phyloP scores from a whole-genome alignment of 23 tunicate species.

The Trididemnum miniatum region DNA sequence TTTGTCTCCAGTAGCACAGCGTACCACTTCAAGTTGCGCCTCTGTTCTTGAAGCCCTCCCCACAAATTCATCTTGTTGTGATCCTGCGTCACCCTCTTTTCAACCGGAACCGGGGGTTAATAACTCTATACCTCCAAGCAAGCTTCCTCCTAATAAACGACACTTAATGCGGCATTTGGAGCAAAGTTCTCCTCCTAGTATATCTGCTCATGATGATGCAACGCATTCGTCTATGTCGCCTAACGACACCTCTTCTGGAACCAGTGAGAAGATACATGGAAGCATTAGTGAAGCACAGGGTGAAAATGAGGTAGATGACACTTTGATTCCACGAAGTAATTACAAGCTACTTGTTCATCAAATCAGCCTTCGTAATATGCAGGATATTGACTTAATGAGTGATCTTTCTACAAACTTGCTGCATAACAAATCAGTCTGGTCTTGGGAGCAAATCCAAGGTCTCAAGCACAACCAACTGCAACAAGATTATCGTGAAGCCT shows the following conservation, averaged over 20 bases:
- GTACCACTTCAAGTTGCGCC: not conserved
- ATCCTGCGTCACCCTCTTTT: not conserved
- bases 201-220: not conserved
- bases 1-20: not conserved
- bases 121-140: conserved; percentile 58
- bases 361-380: conserved; percentile 77
- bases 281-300: not conserved
- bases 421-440: conserved; percentile 8
- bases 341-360: conserved; percentile 81
- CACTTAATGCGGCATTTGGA: conserved; percentile 62
- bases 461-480: not conserved
- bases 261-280: not conserved
- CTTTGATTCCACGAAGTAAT: conserved; percentile 79
- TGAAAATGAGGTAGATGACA: not conserved
- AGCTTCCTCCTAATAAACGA: conserved; percentile 76
- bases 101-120: not conserved
- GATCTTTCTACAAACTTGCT: not conserved
- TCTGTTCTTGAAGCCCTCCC: no score
- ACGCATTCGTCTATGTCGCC: not conserved
- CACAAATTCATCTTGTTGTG: no score
- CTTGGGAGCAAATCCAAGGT: conserved; percentile 18
- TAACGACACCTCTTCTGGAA: not conserved
- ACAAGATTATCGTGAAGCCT: not conserved
- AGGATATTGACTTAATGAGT: conserved; percentile 56
- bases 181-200: not conserved